These are phyloP conservation scores for Cataglyphis rosenhaueri DNA, from an alignment of 2,888 invertebrate genomes.

Conservation along the genomic window DNA sequence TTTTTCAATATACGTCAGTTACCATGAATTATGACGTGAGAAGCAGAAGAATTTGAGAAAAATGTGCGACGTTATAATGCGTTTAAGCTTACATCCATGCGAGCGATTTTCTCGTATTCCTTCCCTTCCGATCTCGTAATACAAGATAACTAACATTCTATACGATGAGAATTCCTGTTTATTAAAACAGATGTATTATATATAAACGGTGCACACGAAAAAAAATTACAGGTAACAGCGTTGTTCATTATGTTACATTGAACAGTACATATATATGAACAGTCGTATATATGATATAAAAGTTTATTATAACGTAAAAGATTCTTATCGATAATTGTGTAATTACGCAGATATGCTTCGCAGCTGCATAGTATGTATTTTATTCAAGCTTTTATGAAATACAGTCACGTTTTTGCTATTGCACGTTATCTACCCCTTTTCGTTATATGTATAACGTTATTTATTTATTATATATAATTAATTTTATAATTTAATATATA, in stretches of 20 bases:
- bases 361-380: conserved; percentile 77
- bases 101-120: conserved; percentile 5
- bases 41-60: neutral
- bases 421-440: conserved; percentile 2
- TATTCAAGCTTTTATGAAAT: conserved; percentile 80
- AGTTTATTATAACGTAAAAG: conserved; percentile 71
- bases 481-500: neutral
- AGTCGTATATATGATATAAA: conserved; percentile 62
- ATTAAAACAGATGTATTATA: conserved; percentile 62
- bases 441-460: neutral
- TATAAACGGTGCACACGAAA: conserved; percentile 53
- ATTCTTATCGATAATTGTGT: conserved; percentile 66
- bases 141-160: conserved; percentile 7
- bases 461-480: neutral
- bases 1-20: neutral
- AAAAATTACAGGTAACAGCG: conserved; percentile 51
- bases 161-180: conserved; percentile 39
- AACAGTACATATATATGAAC: conserved; percentile 60
- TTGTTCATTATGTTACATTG: conserved; percentile 67
- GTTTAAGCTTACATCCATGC: neutral
- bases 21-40: conserved; percentile 8
- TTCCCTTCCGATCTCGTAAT: conserved; percentile 20
- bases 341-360: conserved; percentile 73
- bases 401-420: conserved; percentile 80
- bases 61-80: neutral